Evolutionary conservation across 2,888 invertebrate species (phyloP), one percentile per base, ranked within the genome.

Genomic region (Trileptium ribeirensis): DNA sequence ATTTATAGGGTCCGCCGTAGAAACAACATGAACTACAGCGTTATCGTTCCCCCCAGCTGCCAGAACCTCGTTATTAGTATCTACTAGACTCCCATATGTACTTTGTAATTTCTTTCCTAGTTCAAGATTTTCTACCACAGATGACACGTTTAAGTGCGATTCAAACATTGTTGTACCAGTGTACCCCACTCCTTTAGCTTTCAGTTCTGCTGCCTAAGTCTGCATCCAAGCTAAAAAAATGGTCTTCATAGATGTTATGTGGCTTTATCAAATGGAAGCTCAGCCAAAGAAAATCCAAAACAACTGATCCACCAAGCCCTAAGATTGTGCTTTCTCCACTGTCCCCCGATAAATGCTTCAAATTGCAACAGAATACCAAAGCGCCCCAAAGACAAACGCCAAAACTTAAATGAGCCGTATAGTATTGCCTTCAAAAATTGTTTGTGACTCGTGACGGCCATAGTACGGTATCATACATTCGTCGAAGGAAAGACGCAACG

Each of bases 391-490:
- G 86, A 74, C 74, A 83, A 85, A 86, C 87, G 87, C 79, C 86
- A 83, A 84, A 88, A n/a, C 87, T 79, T 84, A 87, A 2, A 85
- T 85, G 84, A 87, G 87, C 74, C 86, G 80, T 67, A 87, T 87
- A 1, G 86, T 87, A 74, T 88, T 88, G 19, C 86, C 86, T 33
- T 85, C 80, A 15, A 87, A 84, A 83, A 86, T 87, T 81, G 87
- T 86, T 67, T 87, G 87, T 75, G 84, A 86, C 77, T 84, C 83
- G 83, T 87, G 86, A 82, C 85, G 82, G 74, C 87, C 87, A 85
- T 86, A 88, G 86, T 88, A 87, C 51, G 85, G 83, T 0, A 87
- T 83, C 86, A 88, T 87, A 40, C 83, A 83, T 82, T 88, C 86
- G 84, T 88, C 87, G 81, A 84, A 83, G n/a, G 82, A 81, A 15